phyloP scores from a whole-genome alignment of 2,888 invertebrate species.

The Drosophila neotestacea region DNA sequence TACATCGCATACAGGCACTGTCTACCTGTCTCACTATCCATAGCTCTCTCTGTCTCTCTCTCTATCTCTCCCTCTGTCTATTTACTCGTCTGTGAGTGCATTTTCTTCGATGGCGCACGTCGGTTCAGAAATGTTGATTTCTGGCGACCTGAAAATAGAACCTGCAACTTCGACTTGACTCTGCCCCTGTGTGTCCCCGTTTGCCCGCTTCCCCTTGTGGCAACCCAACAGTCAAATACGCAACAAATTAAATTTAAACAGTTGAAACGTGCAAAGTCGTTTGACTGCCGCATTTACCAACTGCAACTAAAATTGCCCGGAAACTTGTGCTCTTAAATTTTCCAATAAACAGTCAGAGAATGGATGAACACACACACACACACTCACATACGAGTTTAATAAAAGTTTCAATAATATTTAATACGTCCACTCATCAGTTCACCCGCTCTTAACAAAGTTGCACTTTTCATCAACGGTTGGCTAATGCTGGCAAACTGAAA shows the following conservation, averaged over 20 bases:
- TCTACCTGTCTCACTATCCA: conserved; percentile 7
- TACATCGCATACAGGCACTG: conserved; percentile 12
- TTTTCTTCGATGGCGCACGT: conserved; percentile 77
- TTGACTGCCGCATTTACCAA: conserved; percentile 45
- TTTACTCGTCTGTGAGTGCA: conserved; percentile 42
- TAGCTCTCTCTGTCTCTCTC: background rate
- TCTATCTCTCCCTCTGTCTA: background rate
- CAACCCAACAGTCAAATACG: conserved; percentile 24
- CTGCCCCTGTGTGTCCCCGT: background rate
- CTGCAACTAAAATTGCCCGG: conserved; percentile 46
- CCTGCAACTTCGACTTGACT: conserved; percentile 15
- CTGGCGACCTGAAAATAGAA: conserved; percentile 70
- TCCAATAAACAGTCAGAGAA: conserved; percentile 39
- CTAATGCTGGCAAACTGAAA: conserved; percentile 8
- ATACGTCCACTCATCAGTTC: conserved; percentile 16
- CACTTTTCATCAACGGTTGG: conserved; percentile 23
- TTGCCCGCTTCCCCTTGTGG: background rate
- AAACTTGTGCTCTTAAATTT: conserved; percentile 52
- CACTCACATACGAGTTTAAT: conserved; percentile 11
- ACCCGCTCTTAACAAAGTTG: conserved; percentile 22
- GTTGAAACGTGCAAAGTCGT: conserved; percentile 67
- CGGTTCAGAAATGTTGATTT: conserved; percentile 72
- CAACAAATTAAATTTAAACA: conserved; percentile 78
- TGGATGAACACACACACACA: conserved; percentile 2
- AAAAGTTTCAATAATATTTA: conserved; percentile 46